These are phyloP conservation scores for Melolontha melolontha DNA, from an alignment of 2,888 invertebrate species.

Conservation along the genomic window DNA sequence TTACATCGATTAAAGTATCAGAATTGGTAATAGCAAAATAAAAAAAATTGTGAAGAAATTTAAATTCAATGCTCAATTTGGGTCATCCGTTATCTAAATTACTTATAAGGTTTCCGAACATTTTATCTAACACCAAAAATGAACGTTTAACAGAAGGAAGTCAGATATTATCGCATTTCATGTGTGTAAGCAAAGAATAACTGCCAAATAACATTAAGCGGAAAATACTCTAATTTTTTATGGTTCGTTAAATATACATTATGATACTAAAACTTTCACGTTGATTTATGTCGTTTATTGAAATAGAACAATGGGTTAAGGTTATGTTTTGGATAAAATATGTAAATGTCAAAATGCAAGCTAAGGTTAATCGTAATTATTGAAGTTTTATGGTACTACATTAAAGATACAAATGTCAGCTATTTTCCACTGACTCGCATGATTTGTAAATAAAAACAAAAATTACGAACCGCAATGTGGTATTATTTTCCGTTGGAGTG, in stretches of 20 bases:
- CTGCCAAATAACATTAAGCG: background rate
- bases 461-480: too few relatives aligned
- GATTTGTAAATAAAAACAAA: too few relatives aligned
- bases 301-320: conserved; percentile 20
- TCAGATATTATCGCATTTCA: background rate
- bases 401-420: background rate
- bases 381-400: background rate
- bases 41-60: too few relatives aligned
- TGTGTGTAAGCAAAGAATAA: background rate
- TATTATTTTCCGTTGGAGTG: too few relatives aligned
- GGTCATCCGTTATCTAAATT: too few relatives aligned
- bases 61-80: too few relatives aligned
- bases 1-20: too few relatives aligned
- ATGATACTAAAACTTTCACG: background rate
- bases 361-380: background rate
- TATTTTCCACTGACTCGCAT: too few relatives aligned
- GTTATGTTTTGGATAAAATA: conserved; percentile 11
- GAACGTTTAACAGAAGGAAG: too few relatives aligned
- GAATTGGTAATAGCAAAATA: too few relatives aligned
- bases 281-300: background rate
- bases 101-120: too few relatives aligned
- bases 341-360: conserved; percentile 9
- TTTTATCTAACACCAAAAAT: too few relatives aligned
- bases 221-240: background rate
- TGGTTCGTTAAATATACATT: conserved; percentile 12